A percentile compares a stretch with the other conserved stretches of the same genome.
Evolutionary conservation across 2,797 vertebrate genomes (phyloP).

Genomic region (Thamnophis elegans): DNA sequence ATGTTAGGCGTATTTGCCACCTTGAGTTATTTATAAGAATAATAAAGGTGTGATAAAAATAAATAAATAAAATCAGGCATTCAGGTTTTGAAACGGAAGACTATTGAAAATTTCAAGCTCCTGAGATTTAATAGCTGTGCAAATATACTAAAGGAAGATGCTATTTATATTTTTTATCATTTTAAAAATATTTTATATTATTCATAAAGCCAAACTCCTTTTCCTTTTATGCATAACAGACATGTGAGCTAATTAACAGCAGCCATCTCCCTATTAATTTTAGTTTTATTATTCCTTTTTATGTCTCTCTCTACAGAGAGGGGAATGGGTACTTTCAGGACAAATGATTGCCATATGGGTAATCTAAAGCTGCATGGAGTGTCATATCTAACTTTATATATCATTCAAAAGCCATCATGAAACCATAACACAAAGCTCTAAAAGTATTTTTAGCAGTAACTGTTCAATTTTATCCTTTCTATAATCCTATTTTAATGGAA

Average conservation of each 20-base stretch:
- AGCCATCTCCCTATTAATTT: constrained; percentile 30
- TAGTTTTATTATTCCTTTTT: constrained; percentile 49
- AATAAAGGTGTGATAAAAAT: background rate
- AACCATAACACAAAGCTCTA: background rate
- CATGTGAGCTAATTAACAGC: constrained; percentile 33
- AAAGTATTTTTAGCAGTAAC: background rate
- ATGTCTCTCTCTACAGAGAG: constrained; percentile 49
- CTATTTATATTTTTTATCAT: background rate
- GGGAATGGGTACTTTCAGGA: constrained; percentile 41
- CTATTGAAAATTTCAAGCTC: rapidly evolving
- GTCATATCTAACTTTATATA: constrained; percentile 3
- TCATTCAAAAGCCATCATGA: background rate
- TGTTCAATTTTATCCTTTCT: constrained; percentile 16
- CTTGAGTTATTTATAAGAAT: background rate
- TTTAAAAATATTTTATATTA: background rate
- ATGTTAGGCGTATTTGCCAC: background rate
- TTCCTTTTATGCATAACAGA: background rate
- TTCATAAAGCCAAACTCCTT: background rate
- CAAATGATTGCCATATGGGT: constrained; percentile 25
- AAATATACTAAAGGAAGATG: background rate
- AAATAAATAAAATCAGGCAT: background rate
- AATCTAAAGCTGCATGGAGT: constrained; percentile 21
- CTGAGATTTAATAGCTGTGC: background rate
- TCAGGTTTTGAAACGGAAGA: background rate
- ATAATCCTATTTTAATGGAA: background rate